Base-by-base conservation (phyloP, 92 coral and sea anemone genomes). In the Palythoa caribaeorum region DNA sequence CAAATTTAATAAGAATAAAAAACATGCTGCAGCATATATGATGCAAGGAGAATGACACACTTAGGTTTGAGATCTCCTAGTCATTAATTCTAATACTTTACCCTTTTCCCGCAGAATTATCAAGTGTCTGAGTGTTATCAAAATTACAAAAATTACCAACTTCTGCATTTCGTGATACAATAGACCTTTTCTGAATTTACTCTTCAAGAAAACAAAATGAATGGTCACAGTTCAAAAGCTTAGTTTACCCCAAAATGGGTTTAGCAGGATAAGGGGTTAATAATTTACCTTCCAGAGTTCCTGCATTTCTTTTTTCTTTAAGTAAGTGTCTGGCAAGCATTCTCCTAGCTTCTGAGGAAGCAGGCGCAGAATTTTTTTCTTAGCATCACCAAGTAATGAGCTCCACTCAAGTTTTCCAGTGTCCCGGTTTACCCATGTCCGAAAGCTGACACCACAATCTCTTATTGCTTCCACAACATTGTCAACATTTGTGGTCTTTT, bases 401-500 rank as follows among this genome's bases (percentile, higher is more conserved):
- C 79, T 74, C 79, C 79, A 74, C 13, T 74, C 62, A 16, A 76
- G 80, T 28, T 76, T 76, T 20, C 80, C 80, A 44, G 80, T 76
- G 16, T 76, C 54, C 15, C 80, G 5, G 52, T 76, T 76, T 48
- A 52, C 63, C 80, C 60, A 76, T 6, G 80, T 51, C 38, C 38
- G 60, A 76, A 76, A 76, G 28, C 80, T 48, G 62, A 76, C 80
- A 48, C 80, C 80, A 76, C 80, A 76, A 28, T 35, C 37, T 51
- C 63, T 76, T 48, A 76, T 48, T 48, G 80, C 63, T 48, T 76
- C 80, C 63, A 48, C 63, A 48, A 76, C 62, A 16, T 36, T 15
- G 21, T 76, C 80, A 48, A 76, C 16, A 52, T 76, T 17, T 48
- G 60, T n/a, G 19, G 37, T 48, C 54, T 20, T 19, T 52, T 76